Evolutionary conservation across 2,113 vertebrate genomes (phyloP), one percentile per base, ranked within the genome.

Genomic region (Trachemys scripta): DNA sequence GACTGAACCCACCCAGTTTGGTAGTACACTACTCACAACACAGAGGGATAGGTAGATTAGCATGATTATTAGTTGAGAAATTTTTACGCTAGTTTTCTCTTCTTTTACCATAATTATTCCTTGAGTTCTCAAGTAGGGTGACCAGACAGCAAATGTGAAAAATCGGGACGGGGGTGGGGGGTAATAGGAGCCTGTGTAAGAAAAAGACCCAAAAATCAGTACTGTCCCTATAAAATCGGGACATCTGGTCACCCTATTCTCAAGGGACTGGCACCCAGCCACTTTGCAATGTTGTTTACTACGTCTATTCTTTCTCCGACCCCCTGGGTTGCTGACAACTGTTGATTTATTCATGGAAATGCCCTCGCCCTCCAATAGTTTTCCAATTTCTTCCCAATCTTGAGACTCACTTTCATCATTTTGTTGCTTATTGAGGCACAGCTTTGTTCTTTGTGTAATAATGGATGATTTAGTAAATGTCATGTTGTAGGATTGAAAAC

Each of bases 391-490:
- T 93, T 89, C 93, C 94, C 12, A 2, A 24, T 97, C 97, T 94
- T 47, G 49, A 89, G 93, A 92, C 91, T 85, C 92, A 96, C 96
- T 96, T 93, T 92, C 89, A 96, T 87, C 89, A 93, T 94, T 92
- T 80, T 76, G 85, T 92, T 96, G 91, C 93, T 94, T 87, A 3
- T 0, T 85, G 91, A 94, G 89, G 93, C 96, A 92, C 1, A 0
- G 85, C 93, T 98, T 98, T 96, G 85, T 95, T 95, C 95, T 95
- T 91, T 56, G 90, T 88, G 92, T 90, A 90, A 59, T 82, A 91
- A 89, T 62, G 91, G 95, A 90, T 88, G 96, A 90, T 91, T 96
- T 97, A 0, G 59, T 95, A 95, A 94, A 76, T 93, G 93, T 83
- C 87, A 27, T 82, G 80, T 91, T 96, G 84, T 24, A 78, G 91